Evolutionary conservation across 2,888 invertebrate species (phyloP).

Genomic region (Leptopilina syphax): DNA sequence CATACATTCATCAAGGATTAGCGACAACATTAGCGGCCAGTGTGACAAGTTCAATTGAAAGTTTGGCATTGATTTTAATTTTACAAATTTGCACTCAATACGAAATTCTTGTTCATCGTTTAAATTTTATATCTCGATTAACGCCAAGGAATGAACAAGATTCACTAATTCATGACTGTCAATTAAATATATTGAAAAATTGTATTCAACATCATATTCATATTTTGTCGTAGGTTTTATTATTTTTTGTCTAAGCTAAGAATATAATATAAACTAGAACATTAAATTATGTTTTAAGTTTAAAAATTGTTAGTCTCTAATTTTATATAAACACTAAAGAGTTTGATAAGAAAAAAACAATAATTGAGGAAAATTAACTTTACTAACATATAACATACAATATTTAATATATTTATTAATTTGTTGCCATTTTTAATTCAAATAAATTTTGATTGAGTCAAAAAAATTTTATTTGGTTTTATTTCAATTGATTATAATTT

Average conservation of each 20-base stretch:
- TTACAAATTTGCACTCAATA: constrained; percentile 56
- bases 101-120: constrained; percentile 53
- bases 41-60: constrained; percentile 55
- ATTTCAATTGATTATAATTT: no score
- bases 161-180: not conserved
- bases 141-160: not conserved
- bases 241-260: no score
- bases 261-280: no score
- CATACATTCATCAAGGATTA: constrained; percentile 56
- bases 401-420: no score
- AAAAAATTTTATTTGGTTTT: no score
- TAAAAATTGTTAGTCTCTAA: not conserved
- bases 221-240: not conserved
- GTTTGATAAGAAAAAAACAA: no score
- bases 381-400: no score
- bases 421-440: no score
- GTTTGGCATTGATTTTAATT: constrained; percentile 57
- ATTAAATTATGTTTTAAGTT: not conserved
- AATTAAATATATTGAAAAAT: not conserved
- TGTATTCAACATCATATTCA: not conserved
- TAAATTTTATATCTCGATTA: constrained; percentile 37
- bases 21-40: constrained; percentile 50
- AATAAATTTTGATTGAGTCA: no score
- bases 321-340: no score
- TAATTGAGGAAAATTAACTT: no score